Evolutionary conservation across 2,888 invertebrate species (phyloP).

Genomic region (Oscheius sp.): DNA sequence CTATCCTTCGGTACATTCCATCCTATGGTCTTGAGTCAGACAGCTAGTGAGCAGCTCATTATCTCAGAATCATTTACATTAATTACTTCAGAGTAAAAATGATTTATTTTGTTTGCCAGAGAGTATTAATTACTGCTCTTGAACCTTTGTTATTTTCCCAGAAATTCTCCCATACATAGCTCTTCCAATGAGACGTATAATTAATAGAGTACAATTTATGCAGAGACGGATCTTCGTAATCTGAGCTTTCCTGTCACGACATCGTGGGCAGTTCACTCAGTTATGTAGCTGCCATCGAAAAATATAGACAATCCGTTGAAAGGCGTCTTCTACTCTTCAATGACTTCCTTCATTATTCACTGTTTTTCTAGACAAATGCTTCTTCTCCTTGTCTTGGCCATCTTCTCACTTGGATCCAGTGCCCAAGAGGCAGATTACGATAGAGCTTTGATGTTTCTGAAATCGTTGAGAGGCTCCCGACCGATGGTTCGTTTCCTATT

Average conservation of each 20-base stretch:
- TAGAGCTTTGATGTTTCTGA: slow-evolving; percentile 18
- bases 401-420: not conserved
- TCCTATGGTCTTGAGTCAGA: no score
- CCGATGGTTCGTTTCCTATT: slow-evolving; percentile 18
- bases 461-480: not conserved
- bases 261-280: no score
- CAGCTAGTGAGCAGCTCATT: no score
- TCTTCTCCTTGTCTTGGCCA: not conserved
- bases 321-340: slow-evolving; percentile 2
- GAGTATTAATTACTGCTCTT: no score
- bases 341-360: not conserved
- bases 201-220: not conserved
- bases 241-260: not conserved
- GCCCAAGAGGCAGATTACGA: slow-evolving; percentile 20
- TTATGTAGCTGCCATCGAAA: not conserved
- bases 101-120: no score
- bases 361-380: slow-evolving; percentile 7
- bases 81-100: no score
- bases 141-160: not conserved
- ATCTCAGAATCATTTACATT: no score
- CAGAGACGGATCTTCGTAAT: not conserved
- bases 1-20: no score
- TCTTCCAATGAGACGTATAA: not conserved
- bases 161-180: not conserved
- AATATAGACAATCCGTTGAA: not conserved